Base-by-base conservation (phyloP, 2,888 invertebrate genomes). In the Micoletzkya japonica region DNA sequence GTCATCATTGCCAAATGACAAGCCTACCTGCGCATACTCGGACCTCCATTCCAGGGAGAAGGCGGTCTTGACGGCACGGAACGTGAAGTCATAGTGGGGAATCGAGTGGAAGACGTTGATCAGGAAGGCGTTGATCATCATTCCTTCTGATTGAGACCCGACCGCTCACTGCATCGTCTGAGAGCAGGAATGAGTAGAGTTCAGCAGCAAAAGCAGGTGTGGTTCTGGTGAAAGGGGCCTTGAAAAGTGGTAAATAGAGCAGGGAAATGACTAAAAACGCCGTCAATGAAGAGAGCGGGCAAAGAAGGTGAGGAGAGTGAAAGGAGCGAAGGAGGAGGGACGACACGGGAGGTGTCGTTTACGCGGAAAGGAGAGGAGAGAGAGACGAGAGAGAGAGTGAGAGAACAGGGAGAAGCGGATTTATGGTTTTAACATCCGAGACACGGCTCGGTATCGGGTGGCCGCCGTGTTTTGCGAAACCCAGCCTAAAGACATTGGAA, bases 11-110 rank as follows among this genome's bases (percentile, higher is more conserved):
- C n/a, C n/a, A n/a, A n/a, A n/a, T n/a, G n/a, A n/a, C 4, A 39
- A 14, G 7, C 71, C 20, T n/a, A 79, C 79, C 77, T 79, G 77
- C 24, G 75, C 74, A 68, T 82, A 82, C 60, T 77, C 77, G 44
- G 78, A 76, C 44, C 58, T 71, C 73, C 76, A 74, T 28, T 78
- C 76, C 39, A 78, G 71, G 61, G 74, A 75, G 66, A 82, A 82
- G 7, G 72, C 74, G 36, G 76, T 72, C 36, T 75, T 73, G 26
- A 79, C 74, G 69, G 58, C 59, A 50, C 79, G 74, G 75, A 82
- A 81, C 32, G 74, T 70, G 74, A 81, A 82, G 60, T 80, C 74
- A 24, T 81, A 72, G 37, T 80, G 81, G 14, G 82, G 82, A 28
- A 82, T 68, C 10, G 64, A 69, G 30, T 72, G 70, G 71, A 72